Evolutionary conservation across 2,113 vertebrate genomes (phyloP).

Genomic region (Syngnathus floridae): DNA sequence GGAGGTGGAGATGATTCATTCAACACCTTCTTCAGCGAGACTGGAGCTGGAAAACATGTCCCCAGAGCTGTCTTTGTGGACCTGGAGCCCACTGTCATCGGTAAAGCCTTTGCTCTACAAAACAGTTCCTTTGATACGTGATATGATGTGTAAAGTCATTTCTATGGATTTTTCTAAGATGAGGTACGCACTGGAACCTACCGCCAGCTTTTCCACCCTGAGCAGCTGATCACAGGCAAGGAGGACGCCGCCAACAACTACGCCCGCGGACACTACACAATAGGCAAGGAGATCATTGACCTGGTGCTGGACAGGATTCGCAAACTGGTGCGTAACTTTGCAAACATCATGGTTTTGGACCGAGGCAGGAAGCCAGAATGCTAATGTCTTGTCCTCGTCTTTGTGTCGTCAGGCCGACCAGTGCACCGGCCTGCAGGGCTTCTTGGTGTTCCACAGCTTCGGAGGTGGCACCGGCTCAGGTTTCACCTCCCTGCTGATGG

Average conservation of each 20-base stretch:
- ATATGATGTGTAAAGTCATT: not conserved
- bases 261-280: conserved; percentile 78
- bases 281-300: conserved; percentile 80
- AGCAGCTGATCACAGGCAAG: conserved; percentile 81
- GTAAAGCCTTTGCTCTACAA: conserved; percentile 46
- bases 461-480: conserved; percentile 67
- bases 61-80: conserved; percentile 81
- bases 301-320: conserved; percentile 76
- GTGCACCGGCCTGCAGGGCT: conserved; percentile 67
- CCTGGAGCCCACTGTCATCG: conserved; percentile 81
- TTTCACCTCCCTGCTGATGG: conserved; percentile 86
- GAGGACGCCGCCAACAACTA: conserved; percentile 75
- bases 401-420: conserved; percentile 49
- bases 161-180: conserved; percentile 36
- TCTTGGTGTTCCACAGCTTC: conserved; percentile 74
- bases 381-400: not conserved
- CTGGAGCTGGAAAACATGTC: conserved; percentile 80
- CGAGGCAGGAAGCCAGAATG: not conserved
- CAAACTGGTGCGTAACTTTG: conserved; percentile 66
- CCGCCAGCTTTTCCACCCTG: conserved; percentile 80
- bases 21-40: conserved; percentile 87
- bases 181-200: conserved; percentile 74
- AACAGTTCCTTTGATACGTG: not conserved
- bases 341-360: not conserved
- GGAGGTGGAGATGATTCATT: conserved; percentile 82